These are phyloP conservation scores for Exephanes ischioxanthus DNA, from an alignment of 2,888 invertebrate species.

Conservation along the genomic window DNA sequence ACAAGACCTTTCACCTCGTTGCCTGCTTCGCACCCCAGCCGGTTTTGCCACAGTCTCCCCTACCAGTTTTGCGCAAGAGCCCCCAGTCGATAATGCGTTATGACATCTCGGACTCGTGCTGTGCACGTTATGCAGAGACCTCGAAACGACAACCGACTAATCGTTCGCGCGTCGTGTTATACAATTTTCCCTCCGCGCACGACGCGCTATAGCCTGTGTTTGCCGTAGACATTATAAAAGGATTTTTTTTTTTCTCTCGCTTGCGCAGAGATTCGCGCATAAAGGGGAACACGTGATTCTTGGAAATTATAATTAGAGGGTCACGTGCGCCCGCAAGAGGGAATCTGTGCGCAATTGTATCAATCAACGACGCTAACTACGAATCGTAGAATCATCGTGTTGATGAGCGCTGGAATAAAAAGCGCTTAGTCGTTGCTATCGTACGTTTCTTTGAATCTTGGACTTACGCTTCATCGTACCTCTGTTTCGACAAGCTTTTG, in stretches of 20 bases:
- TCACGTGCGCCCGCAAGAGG: conserved; percentile 42
- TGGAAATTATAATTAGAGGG: conserved; percentile 35
- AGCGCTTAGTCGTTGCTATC: background rate
- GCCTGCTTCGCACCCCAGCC: no score
- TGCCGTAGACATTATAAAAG: conserved; percentile 33
- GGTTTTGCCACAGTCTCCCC: background rate
- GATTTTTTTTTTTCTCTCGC: conserved; percentile 25
- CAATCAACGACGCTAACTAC: background rate
- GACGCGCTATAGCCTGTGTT: conserved; percentile 25
- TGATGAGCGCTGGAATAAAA: background rate
- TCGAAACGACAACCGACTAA: conserved; percentile 61
- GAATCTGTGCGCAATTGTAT: background rate
- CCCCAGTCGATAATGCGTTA: conserved; percentile 53
- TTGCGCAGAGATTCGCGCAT: conserved; percentile 22
- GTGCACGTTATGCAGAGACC: conserved; percentile 47
- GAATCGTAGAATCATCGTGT: background rate
- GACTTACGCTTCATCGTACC: background rate
- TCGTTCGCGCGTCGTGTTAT: conserved; percentile 55
- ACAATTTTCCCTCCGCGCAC: conserved; percentile 44
- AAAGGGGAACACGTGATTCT: conserved; percentile 40
- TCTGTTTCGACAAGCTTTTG: background rate
- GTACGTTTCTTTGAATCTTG: background rate
- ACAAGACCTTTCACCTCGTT: no score
- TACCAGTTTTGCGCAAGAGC: conserved; percentile 44
- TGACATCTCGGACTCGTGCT: conserved; percentile 51